A percentile compares a stretch with the other conserved stretches of the same genome.
These are phyloP conservation scores for Syrista parreyssii DNA, from an alignment of 2,888 invertebrate genomes.

Conservation along the genomic window DNA sequence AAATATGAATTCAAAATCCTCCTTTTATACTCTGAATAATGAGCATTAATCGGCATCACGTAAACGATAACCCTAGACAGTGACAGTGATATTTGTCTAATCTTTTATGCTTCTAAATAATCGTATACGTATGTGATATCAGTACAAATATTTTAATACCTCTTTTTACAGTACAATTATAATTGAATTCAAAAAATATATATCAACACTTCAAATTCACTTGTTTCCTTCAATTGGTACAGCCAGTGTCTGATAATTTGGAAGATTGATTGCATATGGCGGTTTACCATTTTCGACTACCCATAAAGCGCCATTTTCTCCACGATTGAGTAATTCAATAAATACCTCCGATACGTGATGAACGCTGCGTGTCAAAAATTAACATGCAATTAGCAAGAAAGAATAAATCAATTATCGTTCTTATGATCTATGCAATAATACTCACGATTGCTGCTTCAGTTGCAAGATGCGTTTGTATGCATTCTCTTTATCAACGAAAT, in stretches of 20 bases:
- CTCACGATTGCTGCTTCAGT: slow-evolving; percentile 50
- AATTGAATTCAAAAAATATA: background rate
- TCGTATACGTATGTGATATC: no score
- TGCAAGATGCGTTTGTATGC: slow-evolving; percentile 32
- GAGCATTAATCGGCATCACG: no score
- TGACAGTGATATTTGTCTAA: no score
- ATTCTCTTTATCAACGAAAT: slow-evolving; percentile 41
- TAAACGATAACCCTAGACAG: no score
- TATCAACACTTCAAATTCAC: background rate
- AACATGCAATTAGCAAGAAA: background rate
- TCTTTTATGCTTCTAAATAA: no score
- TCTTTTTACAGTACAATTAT: no score
- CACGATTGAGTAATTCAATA: slow-evolving; percentile 45
- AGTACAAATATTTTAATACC: no score
- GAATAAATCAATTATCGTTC: background rate
- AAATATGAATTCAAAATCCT: no score
- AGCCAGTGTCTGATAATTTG: slow-evolving; percentile 19
- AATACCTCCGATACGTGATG: background rate
- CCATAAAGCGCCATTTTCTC: slow-evolving; percentile 43
- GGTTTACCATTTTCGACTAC: slow-evolving; percentile 46
- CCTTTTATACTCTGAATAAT: no score
- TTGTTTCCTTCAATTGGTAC: background rate
- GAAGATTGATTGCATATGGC: slow-evolving; percentile 39
- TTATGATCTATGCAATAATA: slow-evolving; percentile 4
- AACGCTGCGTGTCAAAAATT: background rate